phyloP scores from a whole-genome alignment of 2,797 vertebrate genomes.

The Labroides dimidiatus region DNA sequence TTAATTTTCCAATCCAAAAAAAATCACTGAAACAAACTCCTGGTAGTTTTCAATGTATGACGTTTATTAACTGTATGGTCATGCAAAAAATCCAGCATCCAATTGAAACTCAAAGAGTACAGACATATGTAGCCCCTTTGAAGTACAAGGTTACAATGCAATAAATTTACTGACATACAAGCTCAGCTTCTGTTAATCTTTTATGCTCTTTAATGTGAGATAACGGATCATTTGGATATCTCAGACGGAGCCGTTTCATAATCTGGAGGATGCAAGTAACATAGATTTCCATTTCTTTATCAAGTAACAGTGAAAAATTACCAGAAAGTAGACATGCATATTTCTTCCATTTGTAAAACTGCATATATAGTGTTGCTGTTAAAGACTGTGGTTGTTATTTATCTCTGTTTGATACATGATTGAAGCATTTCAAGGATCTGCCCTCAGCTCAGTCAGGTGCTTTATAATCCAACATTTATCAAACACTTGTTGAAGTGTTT shows the following conservation, averaged over 20 bases:
- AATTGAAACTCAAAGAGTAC: constrained; percentile 91
- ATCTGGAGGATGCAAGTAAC: constrained; percentile 89
- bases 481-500: constrained; percentile 52
- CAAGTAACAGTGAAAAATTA: constrained; percentile 91
- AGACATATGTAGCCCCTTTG: constrained; percentile 90
- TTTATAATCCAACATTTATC: constrained; percentile 13
- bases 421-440: constrained; percentile 46
- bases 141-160: constrained; percentile 92
- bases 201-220: constrained; percentile 80
- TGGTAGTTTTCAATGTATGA: constrained; percentile 89
- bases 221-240: constrained; percentile 69
- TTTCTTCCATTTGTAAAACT: constrained; percentile 87
- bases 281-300: constrained; percentile 85
- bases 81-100: constrained; percentile 98
- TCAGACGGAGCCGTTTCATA: constrained; percentile 79
- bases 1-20: constrained; percentile 72
- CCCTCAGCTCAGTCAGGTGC: constrained; percentile 24
- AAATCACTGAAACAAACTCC: constrained; percentile 92
- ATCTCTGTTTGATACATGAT: constrained; percentile 31
- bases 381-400: constrained; percentile 60
- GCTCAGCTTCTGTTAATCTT: constrained; percentile 87
- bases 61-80: constrained; percentile 96
- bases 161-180: constrained; percentile 89
- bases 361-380: constrained; percentile 83
- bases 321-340: constrained; percentile 94